These are phyloP conservation scores for Junonia oenone DNA, from an alignment of 2,888 invertebrate genomes.

Conservation along the genomic window DNA sequence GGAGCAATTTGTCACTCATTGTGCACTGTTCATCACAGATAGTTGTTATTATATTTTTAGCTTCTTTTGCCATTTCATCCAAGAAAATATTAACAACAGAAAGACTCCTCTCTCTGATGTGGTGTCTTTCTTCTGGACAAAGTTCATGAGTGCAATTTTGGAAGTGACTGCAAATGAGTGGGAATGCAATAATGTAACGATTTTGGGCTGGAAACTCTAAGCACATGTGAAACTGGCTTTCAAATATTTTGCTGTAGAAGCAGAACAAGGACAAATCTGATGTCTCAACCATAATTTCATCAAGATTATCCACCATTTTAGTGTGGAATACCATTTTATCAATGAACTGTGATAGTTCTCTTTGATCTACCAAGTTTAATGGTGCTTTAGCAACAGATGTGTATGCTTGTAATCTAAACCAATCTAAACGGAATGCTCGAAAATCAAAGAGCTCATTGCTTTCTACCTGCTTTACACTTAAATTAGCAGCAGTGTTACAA, in stretches of 20 bases:
- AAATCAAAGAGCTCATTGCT: constrained; percentile 98
- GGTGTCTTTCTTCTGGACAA: constrained; percentile 98
- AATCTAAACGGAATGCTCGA: constrained; percentile 95
- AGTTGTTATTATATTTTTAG: constrained; percentile 98
- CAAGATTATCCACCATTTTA: constrained; percentile 98
- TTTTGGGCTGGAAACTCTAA: constrained; percentile 99
- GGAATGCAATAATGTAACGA: constrained; percentile 98
- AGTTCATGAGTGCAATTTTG: constrained; percentile 98
- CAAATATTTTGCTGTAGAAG: constrained; percentile 97
- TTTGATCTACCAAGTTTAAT: constrained; percentile 88
- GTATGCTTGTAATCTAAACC: constrained; percentile 97
- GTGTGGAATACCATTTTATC: constrained; percentile 98
- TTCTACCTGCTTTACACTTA: constrained; percentile 96
- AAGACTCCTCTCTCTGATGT: constrained; percentile 95
- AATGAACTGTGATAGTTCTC: constrained; percentile 92
- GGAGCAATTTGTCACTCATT: constrained; percentile 95
- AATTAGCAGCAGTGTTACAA: constrained; percentile 90
- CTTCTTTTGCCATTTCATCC: constrained; percentile 99
- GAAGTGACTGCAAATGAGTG: constrained; percentile 98
- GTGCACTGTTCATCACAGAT: constrained; percentile 99
- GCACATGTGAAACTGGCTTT: constrained; percentile 99
- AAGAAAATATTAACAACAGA: constrained; percentile 98
- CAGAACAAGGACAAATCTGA: constrained; percentile 98
- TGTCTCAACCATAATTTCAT: constrained; percentile 97
- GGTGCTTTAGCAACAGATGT: constrained; percentile 91